These are phyloP conservation scores for Napeogenes inachia DNA, from an alignment of 2,888 invertebrate species.

Conservation along the genomic window DNA sequence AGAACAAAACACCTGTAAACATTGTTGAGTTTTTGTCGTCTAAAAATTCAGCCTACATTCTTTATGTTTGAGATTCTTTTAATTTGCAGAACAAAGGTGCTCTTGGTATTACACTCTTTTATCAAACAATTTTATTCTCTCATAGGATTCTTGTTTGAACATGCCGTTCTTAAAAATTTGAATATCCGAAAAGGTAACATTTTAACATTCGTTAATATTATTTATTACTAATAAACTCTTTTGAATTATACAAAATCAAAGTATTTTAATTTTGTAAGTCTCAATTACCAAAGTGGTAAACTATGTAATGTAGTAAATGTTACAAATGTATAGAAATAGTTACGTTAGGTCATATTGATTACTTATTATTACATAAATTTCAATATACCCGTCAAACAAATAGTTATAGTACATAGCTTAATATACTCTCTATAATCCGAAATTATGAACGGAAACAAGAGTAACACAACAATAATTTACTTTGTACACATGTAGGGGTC, in stretches of 20 bases:
- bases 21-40: constrained; percentile 5
- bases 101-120: background rate
- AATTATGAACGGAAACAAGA: constrained; percentile 17
- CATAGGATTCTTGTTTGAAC: background rate
- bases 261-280: too few species aligned
- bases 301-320: too few species aligned
- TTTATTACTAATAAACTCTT: too few species aligned
- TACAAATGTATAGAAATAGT: too few species aligned
- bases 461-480: constrained; percentile 24
- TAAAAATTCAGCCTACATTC: constrained; percentile 4
- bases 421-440: constrained; percentile 9
- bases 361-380: background rate
- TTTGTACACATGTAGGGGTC: constrained; percentile 19
- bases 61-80: background rate
- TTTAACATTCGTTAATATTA: too few species aligned
- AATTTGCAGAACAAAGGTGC: constrained; percentile 2
- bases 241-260: too few species aligned
- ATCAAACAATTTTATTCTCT: constrained; percentile 4
- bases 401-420: background rate
- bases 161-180: too few species aligned
- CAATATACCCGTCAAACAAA: background rate
- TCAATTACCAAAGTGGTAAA: too few species aligned
- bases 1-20: constrained; percentile 7
- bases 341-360: too few species aligned
- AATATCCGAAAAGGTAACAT: too few species aligned